Percentiles rank a stretch among this genome's conserved stretches.
phyloP scores from a whole-genome alignment of 1,140 invertebrate species.

The Leptinotarsa defecta region DNA sequence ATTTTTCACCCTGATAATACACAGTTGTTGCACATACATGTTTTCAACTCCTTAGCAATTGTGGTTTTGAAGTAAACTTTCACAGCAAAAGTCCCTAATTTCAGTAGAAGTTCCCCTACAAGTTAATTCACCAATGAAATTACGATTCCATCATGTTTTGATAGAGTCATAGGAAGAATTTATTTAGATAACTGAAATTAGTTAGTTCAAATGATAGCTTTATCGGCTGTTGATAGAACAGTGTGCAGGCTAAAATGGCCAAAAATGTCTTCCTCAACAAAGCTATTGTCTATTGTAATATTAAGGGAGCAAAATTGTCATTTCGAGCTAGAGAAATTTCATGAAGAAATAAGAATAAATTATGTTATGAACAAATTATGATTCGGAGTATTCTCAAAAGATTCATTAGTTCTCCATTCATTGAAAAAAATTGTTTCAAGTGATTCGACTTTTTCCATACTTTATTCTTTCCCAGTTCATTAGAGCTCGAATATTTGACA shows the following conservation, averaged over 20 bases:
- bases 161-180: not conserved
- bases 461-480: not conserved
- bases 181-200: slow-evolving; percentile 14
- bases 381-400: no score
- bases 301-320: slow-evolving; percentile 52
- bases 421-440: not conserved
- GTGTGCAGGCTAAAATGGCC: slow-evolving; percentile 50
- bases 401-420: no score
- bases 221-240: slow-evolving; percentile 48
- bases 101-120: no score
- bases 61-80: no score
- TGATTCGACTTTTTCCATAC: not conserved
- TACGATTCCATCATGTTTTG: not conserved
- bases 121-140: no score
- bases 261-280: slow-evolving; percentile 53
- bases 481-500: slow-evolving; percentile 51
- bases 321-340: slow-evolving; percentile 44
- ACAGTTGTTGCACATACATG: no score
- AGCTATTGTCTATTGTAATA: slow-evolving; percentile 52
- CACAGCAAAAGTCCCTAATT: no score
- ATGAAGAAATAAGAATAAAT: no score
- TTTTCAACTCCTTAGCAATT: no score
- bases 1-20: no score
- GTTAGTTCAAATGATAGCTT: slow-evolving; percentile 43
- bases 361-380: no score